Evolutionary conservation across 2,797 vertebrate species (phyloP).

Genomic region (Paratrypauchen microcephalus): DNA sequence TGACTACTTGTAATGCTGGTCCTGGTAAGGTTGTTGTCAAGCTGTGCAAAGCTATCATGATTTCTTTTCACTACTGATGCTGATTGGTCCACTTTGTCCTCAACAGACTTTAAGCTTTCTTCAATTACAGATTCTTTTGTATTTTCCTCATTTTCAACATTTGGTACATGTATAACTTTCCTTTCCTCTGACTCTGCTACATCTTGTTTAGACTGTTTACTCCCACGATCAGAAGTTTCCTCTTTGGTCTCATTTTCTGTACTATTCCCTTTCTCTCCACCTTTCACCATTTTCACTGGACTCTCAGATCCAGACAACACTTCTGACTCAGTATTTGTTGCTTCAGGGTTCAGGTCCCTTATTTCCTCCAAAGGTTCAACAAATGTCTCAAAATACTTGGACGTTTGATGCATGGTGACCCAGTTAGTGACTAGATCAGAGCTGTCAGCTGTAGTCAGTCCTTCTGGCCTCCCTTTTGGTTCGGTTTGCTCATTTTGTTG

Average conservation of each 20-base stretch:
- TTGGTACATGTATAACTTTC: neutral
- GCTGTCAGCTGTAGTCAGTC: constrained; percentile 51
- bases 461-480: constrained; percentile 43
- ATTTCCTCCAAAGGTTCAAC: constrained; percentile 76
- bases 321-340: neutral
- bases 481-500: constrained; percentile 15
- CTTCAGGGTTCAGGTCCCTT: constrained; percentile 23
- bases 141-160: constrained; percentile 27
- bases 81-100: constrained; percentile 19
- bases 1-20: constrained; percentile 32
- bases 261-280: constrained; percentile 7
- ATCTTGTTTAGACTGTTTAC: constrained; percentile 11
- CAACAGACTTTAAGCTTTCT: constrained; percentile 12
- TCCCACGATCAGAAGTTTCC: constrained; percentile 25
- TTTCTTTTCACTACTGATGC: neutral
- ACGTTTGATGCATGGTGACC: constrained; percentile 71
- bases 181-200: neutral
- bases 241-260: constrained; percentile 18
- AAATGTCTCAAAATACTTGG: constrained; percentile 76
- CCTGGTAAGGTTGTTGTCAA: constrained; percentile 27
- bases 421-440: constrained; percentile 75
- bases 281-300: constrained; percentile 10
- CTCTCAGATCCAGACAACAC: constrained; percentile 34
- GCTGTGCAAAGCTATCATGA: constrained; percentile 12
- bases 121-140: constrained; percentile 10